Evolutionary conservation across 2,888 invertebrate species (phyloP).

Genomic region (Dynastes hyllus): DNA sequence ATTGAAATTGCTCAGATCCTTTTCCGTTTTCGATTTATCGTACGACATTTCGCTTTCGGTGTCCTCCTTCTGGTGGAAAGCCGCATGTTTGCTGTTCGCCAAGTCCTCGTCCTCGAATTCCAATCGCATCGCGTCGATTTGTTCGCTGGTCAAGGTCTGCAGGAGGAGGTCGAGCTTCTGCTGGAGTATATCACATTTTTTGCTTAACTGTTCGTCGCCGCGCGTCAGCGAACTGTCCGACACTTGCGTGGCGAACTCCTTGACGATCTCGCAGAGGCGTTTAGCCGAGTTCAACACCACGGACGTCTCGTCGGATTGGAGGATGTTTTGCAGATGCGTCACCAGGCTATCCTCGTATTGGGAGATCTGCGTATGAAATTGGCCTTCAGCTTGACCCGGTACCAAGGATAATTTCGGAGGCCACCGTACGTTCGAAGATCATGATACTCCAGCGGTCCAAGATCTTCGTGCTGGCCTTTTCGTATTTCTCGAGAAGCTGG

Average conservation of each 20-base stretch:
- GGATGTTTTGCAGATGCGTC: slow-evolving; percentile 87
- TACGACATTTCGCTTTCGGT: slow-evolving; percentile 69
- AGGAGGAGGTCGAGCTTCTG: slow-evolving; percentile 84
- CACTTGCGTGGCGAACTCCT: slow-evolving; percentile 81
- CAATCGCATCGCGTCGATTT: slow-evolving; percentile 67
- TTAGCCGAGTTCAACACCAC: slow-evolving; percentile 81
- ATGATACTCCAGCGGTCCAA: slow-evolving; percentile 98
- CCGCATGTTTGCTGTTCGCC: slow-evolving; percentile 57
- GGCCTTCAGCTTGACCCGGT: slow-evolving; percentile 71
- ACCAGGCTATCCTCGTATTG: slow-evolving; percentile 87
- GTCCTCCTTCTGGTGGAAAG: slow-evolving; percentile 62
- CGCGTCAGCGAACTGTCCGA: slow-evolving; percentile 74
- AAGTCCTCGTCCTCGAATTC: slow-evolving; percentile 59
- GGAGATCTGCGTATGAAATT: slow-evolving; percentile 75
- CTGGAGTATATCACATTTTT: slow-evolving; percentile 83
- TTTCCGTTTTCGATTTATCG: slow-evolving; percentile 67
- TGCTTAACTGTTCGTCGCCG: slow-evolving; percentile 76
- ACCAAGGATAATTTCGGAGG: slow-evolving; percentile 74
- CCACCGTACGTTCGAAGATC: slow-evolving; percentile 88
- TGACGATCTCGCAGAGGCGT: slow-evolving; percentile 84
- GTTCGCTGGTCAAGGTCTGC: slow-evolving; percentile 82
- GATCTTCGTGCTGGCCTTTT: slow-evolving; percentile 98
- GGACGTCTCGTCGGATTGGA: slow-evolving; percentile 86
- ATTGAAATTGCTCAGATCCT: slow-evolving; percentile 70
- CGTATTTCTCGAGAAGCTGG: slow-evolving; percentile 93